Percentiles rank a stretch among this genome's conserved stretches.
phyloP scores from a whole-genome alignment of 2,113 vertebrate genomes.

The Rattus rattus region DNA sequence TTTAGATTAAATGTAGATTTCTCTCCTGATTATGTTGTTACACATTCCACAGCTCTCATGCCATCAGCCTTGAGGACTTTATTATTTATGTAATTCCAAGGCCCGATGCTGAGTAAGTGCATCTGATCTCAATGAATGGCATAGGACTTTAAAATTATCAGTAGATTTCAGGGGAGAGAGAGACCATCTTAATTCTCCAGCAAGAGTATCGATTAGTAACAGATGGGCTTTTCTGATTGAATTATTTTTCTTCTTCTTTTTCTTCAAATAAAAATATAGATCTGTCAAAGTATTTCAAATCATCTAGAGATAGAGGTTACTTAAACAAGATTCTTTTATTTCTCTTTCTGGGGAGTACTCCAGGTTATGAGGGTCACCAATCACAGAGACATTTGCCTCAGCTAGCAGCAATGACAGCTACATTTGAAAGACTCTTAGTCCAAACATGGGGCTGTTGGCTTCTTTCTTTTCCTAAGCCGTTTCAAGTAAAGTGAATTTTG shows the following conservation, averaged over 20 bases:
- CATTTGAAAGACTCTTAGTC: not conserved
- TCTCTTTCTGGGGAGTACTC: conserved; percentile 50
- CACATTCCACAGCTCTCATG: conserved; percentile 86
- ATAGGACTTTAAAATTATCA: conserved; percentile 81
- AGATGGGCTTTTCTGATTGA: conserved; percentile 88
- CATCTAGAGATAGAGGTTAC: conserved; percentile 81
- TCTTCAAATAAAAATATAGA: conserved; percentile 85
- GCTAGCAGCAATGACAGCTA: not conserved
- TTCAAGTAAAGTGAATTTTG: not conserved
- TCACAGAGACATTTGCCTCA: conserved; percentile 18
- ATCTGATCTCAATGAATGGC: conserved; percentile 89
- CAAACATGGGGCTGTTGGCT: not conserved
- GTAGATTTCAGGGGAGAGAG: conserved; percentile 80
- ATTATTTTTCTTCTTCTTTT: conserved; percentile 86
- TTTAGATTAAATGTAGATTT: conserved; percentile 87
- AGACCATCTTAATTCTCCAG: conserved; percentile 84
- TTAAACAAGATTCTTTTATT: conserved; percentile 80
- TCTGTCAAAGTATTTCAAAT: conserved; percentile 86
- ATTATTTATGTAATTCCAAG: conserved; percentile 86
- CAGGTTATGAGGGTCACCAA: conserved; percentile 33
- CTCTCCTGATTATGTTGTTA: conserved; percentile 87
- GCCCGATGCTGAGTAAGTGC: conserved; percentile 85
- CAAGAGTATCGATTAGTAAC: conserved; percentile 84
- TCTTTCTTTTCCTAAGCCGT: not conserved
- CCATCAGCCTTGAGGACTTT: conserved; percentile 85